These are phyloP conservation scores for Grammomys dolichurus DNA, from an alignment of 2,113 vertebrate genomes.

Conservation along the genomic window DNA sequence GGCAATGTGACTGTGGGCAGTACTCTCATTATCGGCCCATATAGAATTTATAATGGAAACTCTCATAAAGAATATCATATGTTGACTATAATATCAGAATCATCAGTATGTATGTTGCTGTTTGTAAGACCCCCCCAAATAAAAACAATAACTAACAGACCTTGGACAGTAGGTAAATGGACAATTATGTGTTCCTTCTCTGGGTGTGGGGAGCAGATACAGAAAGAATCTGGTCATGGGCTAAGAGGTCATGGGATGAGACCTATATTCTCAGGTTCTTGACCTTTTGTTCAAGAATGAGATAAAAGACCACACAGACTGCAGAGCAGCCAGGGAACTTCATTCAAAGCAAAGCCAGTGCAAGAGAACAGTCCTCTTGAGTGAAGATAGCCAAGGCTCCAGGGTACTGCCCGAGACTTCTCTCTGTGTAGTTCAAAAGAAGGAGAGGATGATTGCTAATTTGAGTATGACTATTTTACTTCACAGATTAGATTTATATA, in stretches of 20 bases:
- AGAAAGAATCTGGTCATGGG: not conserved
- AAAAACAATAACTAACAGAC: conserved; percentile 3
- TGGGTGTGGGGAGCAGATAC: not conserved
- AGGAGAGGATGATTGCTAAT: not conserved
- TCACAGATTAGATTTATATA: not conserved
- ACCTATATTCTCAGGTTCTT: not conserved
- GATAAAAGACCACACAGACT: not conserved
- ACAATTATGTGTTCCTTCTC: not conserved
- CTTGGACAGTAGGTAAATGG: conserved; percentile 5
- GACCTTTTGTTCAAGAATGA: not conserved
- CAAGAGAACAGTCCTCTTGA: not conserved
- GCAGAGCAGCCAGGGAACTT: not conserved
- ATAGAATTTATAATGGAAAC: conserved; percentile 31
- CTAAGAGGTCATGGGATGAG: not conserved
- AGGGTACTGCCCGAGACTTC: not conserved
- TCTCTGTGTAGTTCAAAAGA: not conserved
- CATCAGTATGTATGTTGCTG: not conserved
- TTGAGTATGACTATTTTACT: not conserved
- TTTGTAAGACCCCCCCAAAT: conserved; percentile 7
- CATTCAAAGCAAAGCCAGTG: not conserved
- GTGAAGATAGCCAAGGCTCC: not conserved
- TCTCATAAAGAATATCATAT: not conserved
- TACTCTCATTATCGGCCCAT: not conserved
- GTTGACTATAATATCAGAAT: not conserved
- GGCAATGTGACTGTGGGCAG: not conserved